phyloP scores from a whole-genome alignment of 37 sponge, comb jelly and placozoan genomes.

The Aphrocallistes beatrix region DNA sequence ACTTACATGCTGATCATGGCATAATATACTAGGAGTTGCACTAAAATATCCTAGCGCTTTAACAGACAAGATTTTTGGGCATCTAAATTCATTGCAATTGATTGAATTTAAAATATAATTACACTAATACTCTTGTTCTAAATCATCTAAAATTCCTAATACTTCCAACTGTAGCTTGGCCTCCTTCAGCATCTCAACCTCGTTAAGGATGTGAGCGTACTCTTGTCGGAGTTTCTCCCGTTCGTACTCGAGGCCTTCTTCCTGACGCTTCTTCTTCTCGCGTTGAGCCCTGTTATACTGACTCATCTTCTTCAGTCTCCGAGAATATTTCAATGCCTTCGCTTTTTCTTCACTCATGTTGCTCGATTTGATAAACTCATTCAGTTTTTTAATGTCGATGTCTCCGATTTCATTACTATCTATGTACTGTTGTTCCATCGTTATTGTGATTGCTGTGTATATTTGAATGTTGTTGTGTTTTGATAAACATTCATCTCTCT shows the following conservation, averaged over 20 bases:
- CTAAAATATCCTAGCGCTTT: no score
- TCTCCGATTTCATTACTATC: not conserved
- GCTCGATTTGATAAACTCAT: not conserved
- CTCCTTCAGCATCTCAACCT: slow-evolving; percentile 3
- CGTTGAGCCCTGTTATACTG: slow-evolving; percentile 2
- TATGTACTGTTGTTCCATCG: not conserved
- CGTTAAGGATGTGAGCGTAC: not conserved
- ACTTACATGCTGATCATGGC: no score
- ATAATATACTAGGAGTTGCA: no score
- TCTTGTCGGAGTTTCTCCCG: not conserved
- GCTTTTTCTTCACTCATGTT: not conserved
- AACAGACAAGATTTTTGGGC: no score
- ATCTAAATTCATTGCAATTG: no score
- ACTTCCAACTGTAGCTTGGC: not conserved
- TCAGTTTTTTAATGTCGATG: slow-evolving; percentile 1
- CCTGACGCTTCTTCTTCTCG: slow-evolving; percentile 6
- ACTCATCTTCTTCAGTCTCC: slow-evolving; percentile 5
- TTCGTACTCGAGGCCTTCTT: not conserved
- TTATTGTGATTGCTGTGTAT: not conserved
- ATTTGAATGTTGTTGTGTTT: slow-evolving; percentile 9
- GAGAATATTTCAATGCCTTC: not conserved
- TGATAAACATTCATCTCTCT: no score
- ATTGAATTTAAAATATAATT: no score
- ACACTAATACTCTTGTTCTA: not conserved
- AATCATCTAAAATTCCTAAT: not conserved